phyloP scores from a whole-genome alignment of 2,888 invertebrate genomes.

The Synergus laeviventris region DNA sequence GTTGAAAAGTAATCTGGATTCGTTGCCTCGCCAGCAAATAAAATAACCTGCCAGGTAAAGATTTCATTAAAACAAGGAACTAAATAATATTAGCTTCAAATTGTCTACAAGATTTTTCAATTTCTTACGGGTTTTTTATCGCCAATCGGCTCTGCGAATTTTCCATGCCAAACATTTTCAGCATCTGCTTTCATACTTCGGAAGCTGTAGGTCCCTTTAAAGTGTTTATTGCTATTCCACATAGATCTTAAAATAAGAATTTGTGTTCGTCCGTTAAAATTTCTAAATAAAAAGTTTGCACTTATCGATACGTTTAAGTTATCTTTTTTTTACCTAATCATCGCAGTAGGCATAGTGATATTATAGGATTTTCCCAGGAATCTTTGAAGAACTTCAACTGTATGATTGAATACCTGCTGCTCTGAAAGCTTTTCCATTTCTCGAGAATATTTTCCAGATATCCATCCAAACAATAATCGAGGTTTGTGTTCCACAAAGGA shows the following conservation, averaged over 20 bases:
- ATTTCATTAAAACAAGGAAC: slow-evolving; percentile 10
- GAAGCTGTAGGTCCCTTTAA: slow-evolving; percentile 84
- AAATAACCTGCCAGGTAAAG: slow-evolving; percentile 74
- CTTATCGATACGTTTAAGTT: too few species aligned
- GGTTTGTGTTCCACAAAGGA: slow-evolving; percentile 80
- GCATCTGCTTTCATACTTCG: slow-evolving; percentile 77
- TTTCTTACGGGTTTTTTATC: slow-evolving; percentile 70
- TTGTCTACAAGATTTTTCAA: not conserved
- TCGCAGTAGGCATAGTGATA: slow-evolving; percentile 76
- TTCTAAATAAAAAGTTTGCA: not conserved
- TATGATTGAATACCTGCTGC: slow-evolving; percentile 77
- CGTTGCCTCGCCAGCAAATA: slow-evolving; percentile 83
- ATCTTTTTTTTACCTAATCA: slow-evolving; percentile 75
- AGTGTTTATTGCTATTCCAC: slow-evolving; percentile 84
- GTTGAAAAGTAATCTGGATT: slow-evolving; percentile 79
- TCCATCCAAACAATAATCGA: slow-evolving; percentile 81
- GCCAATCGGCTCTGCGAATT: slow-evolving; percentile 78
- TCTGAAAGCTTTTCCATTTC: slow-evolving; percentile 80
- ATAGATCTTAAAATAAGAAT: slow-evolving; percentile 77
- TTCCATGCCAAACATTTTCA: slow-evolving; percentile 75
- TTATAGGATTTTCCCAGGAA: slow-evolving; percentile 77
- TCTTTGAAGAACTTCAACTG: slow-evolving; percentile 76
- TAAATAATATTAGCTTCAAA: too few species aligned
- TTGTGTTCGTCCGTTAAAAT: too few species aligned
- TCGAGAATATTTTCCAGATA: slow-evolving; percentile 80